These are phyloP conservation scores for Ormyrus thymus DNA, from an alignment of 2,888 invertebrate genomes.

Conservation along the genomic window DNA sequence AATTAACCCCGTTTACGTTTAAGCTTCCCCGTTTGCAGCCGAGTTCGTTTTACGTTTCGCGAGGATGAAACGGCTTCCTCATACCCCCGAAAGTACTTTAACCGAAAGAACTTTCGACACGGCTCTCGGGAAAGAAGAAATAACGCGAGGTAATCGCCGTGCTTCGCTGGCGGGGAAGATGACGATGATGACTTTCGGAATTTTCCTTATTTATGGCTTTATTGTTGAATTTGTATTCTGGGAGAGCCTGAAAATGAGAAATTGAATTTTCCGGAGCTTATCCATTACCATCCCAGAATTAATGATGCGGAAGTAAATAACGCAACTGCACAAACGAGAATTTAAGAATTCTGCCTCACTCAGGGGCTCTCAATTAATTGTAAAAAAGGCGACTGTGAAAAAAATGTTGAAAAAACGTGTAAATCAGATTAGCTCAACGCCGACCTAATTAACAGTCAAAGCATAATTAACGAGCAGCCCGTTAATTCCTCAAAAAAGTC, in stretches of 20 bases:
- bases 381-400: too few relatives aligned
- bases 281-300: slow-evolving; percentile 16
- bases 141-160: slow-evolving; percentile 30
- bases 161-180: neutral
- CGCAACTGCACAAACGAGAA: neutral
- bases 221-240: slow-evolving; percentile 17
- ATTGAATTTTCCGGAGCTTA: slow-evolving; percentile 9
- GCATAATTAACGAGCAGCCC: too few relatives aligned
- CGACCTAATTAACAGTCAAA: too few relatives aligned
- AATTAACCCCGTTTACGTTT: too few relatives aligned
- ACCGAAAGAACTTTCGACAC: neutral
- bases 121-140: slow-evolving; percentile 1
- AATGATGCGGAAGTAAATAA: slow-evolving; percentile 21
- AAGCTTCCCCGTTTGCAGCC: too few relatives aligned
- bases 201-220: slow-evolving; percentile 25
- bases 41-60: too few relatives aligned
- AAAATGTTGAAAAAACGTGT: too few relatives aligned
- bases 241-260: slow-evolving; percentile 9
- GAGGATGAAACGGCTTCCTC: neutral
- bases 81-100: neutral
- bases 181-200: slow-evolving; percentile 29
- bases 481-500: too few relatives aligned
- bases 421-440: too few relatives aligned
- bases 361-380: too few relatives aligned
- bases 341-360: too few relatives aligned